Base-by-base conservation (phyloP, 2,888 invertebrate genomes). In the Athalia rosae region DNA sequence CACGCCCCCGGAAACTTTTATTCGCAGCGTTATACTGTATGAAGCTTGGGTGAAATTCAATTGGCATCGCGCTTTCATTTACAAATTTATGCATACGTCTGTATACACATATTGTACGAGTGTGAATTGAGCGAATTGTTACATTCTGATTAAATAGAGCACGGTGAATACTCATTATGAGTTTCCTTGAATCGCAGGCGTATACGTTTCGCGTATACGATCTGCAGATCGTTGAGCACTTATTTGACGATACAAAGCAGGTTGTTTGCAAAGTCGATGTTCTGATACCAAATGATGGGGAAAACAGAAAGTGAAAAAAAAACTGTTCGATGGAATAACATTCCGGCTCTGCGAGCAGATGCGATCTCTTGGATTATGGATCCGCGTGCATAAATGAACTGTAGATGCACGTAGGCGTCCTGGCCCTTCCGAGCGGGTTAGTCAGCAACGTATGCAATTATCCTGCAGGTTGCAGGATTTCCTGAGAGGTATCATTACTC, bases 1-100 rank as follows among this genome's bases (percentile, higher is more conserved):
- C 45, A 71, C 58, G 58, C 58, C 45, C n/a, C 56, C 71, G 15
- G 56, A 58, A 58, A 15, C 45, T 71, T 13, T 58, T 15, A 58
- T 43, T 50, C 8, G 43, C 56, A 13, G 45, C 15, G 13, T 56
- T 50, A n/a, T 45, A 45, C n/a, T 58, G 11, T 58, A 0, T 43
- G 28, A 8, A 11, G 8, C n/a, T 8, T 58, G 41, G 13, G 58
- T 11, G 53, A 67, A 67, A 71, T 71, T 43, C 45, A 71, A 13
- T 58, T 56, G 13, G 71, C 56, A 71, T 13, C 45, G n/a, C n/a
- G 5, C 9, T 58, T n/a, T 56, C 56, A 28, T 58, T 71, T 15
- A 45, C 45, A 15, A 28, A 45, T 41, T 5, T 53, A 50, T 53
- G 28, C 28, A 5, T 5, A 64, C 11, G 47, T 15, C 5, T 64